Evolutionary conservation across 2,888 invertebrate species (phyloP), one percentile per base, ranked within the genome.

Genomic region (Nudaria mundana): DNA sequence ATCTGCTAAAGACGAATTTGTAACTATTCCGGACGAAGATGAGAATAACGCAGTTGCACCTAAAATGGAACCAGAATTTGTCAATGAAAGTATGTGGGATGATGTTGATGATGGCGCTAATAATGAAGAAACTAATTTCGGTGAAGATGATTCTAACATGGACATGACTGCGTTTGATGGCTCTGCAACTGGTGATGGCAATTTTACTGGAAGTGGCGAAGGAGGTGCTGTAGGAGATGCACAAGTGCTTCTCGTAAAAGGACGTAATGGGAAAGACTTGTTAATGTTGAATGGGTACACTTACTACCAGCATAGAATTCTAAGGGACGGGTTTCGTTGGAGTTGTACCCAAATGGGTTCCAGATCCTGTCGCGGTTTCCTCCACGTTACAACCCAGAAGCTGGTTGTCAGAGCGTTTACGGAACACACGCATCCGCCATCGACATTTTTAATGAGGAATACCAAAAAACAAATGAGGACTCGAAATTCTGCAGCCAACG

Each of bases 11-110:
- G 88, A 89, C 24, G 88, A 89, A 71, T 89, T 85, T 51, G 88
- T 89, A 2, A 89, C 89, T 63, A 89, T 89, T 79, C 87, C 88
- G 0, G 89, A 89, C 52, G 88, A 88, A 65, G 87, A 89, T 50
- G 89, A 89, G 75, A 87, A 89, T 15, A 89, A 90, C 52, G 89
- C 91, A 45, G 88, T 92, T 51, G 91, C 92, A 63, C 92, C 92
- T 18, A 92, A 92, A 90, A 91, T 92, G 75, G 92, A 92, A 89
- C 92, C 92, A 1, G 92, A 92, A 78, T 92, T 92, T 75, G 87
- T 90, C 29, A 91, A 92, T 48, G 92, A 92, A 69, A 86, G 90
- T 49, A 81, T 89, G 83, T 89, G 89, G 88, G 90, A 90, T 48
- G 89, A 89, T 44, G 92, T 91, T 49, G 92, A 92, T 55, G 92